Evolutionary conservation across 2,888 invertebrate species (phyloP).

Genomic region (Cordilura impudica): DNA sequence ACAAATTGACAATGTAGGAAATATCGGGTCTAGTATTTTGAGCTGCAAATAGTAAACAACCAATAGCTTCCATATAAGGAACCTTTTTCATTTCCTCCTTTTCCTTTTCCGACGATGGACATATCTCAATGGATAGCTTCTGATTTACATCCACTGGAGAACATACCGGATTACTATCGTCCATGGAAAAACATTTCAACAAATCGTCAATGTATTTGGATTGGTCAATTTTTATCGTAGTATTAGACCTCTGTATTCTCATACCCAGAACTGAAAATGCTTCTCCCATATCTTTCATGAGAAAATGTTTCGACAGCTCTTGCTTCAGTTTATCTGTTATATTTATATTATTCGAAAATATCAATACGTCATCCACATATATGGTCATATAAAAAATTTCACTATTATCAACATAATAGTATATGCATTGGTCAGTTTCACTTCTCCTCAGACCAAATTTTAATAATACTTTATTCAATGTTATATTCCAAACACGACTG

Average conservation of each 20-base stretch:
- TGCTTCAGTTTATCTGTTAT: constrained; percentile 40
- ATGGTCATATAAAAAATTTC: constrained; percentile 62
- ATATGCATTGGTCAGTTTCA: constrained; percentile 54
- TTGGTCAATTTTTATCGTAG: constrained; percentile 56
- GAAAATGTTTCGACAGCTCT: constrained; percentile 48
- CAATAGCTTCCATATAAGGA: constrained; percentile 58
- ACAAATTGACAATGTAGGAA: too few species aligned
- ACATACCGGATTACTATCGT: constrained; percentile 44
- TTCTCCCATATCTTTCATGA: constrained; percentile 61
- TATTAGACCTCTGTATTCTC: constrained; percentile 22
- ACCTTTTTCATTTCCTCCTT: constrained; percentile 53
- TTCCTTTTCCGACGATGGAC: constrained; percentile 51
- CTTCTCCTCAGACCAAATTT: too few species aligned
- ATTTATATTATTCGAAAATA: constrained; percentile 54
- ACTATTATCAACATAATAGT: constrained; percentile 22
- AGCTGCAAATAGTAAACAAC: constrained; percentile 50
- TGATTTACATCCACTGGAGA: constrained; percentile 59
- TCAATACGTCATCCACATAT: constrained; percentile 64
- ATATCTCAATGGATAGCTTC: constrained; percentile 47
- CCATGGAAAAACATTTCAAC: constrained; percentile 46
- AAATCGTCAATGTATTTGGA: constrained; percentile 53
- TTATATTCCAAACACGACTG: constrained; percentile 46
- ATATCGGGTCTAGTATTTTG: constrained; percentile 43
- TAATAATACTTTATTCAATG: too few species aligned
- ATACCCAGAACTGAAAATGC: constrained; percentile 60